These are phyloP conservation scores for Margarornis squamiger DNA, from an alignment of 2,797 vertebrate genomes.

Conservation along the genomic window DNA sequence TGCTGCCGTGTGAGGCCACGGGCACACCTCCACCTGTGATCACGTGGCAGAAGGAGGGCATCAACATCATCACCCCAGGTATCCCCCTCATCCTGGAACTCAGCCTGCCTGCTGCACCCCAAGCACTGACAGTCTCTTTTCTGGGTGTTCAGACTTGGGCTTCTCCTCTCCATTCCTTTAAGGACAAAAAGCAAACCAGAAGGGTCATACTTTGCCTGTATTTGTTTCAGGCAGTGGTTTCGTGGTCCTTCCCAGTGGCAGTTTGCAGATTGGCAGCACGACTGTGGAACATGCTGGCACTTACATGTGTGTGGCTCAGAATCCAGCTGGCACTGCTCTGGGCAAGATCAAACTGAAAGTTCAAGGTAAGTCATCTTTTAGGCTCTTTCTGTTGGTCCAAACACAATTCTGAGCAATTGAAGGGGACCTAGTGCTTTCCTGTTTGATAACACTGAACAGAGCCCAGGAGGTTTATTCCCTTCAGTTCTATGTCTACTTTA, in stretches of 20 bases:
- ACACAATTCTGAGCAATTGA: background rate
- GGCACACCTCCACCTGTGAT: conserved; percentile 90
- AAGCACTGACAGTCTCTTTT: background rate
- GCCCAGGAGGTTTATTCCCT: background rate
- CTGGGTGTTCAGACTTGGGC: background rate
- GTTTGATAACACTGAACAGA: background rate
- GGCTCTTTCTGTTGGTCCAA: background rate
- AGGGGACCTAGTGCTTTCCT: background rate
- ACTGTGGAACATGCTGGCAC: conserved; percentile 86
- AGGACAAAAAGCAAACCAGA: background rate
- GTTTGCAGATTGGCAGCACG: conserved; percentile 87
- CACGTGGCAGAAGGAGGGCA: conserved; percentile 97
- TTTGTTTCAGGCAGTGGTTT: conserved; percentile 79
- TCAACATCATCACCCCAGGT: conserved; percentile 86
- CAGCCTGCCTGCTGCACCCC: background rate
- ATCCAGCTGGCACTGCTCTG: conserved; percentile 91
- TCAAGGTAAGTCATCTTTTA: conserved; percentile 79
- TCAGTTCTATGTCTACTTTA: background rate
- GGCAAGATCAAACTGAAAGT: conserved; percentile 94
- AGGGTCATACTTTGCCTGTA: background rate
- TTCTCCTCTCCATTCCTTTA: background rate
- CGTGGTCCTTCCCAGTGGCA: conserved; percentile 83
- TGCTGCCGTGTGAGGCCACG: conserved; percentile 86
- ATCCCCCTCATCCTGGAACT: background rate
- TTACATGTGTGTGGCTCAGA: conserved; percentile 96